A percentile compares a stretch with the other conserved stretches of the same genome.
Evolutionary conservation across 2,888 invertebrate species (phyloP).

Genomic region (Taenaris catops): DNA sequence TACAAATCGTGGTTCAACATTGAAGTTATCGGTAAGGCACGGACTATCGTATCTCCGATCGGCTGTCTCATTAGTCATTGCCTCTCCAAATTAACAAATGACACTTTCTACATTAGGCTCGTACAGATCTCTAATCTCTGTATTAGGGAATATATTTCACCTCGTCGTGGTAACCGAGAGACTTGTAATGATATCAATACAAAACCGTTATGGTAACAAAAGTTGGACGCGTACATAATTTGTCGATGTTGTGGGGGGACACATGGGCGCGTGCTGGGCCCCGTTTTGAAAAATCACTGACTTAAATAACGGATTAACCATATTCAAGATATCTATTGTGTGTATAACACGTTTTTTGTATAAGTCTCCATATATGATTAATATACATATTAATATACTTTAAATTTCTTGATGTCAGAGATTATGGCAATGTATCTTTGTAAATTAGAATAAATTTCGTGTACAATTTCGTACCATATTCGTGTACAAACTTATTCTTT

Average conservation of each 20-base stretch:
- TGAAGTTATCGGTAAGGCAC: constrained; percentile 27
- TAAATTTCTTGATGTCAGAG: too few species aligned
- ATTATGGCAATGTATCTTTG: too few species aligned
- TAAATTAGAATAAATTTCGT: too few species aligned
- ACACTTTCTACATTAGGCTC: constrained; percentile 56
- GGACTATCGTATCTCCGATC: constrained; percentile 36
- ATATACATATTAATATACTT: too few species aligned
- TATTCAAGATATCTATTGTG: too few species aligned
- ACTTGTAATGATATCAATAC: constrained; percentile 73
- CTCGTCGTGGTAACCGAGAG: constrained; percentile 54
- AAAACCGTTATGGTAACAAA: constrained; percentile 70
- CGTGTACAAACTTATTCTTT: too few species aligned
- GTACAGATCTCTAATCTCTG: constrained; percentile 54
- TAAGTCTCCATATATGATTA: too few species aligned
- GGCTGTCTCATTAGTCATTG: constrained; percentile 51
- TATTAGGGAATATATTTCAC: constrained; percentile 64
- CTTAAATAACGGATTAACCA: constrained; percentile 78
- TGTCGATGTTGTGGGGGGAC: constrained; percentile 39
- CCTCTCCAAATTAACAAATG: constrained; percentile 34
- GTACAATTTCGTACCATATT: too few species aligned
- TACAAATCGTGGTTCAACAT: constrained; percentile 24
- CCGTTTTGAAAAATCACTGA: constrained; percentile 60
- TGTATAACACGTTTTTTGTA: too few species aligned
- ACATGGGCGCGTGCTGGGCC: constrained; percentile 56
- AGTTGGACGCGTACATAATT: constrained; percentile 55